Evolutionary conservation across 1,140 invertebrate genomes (phyloP).

Genomic region (Drosophila sp.): DNA sequence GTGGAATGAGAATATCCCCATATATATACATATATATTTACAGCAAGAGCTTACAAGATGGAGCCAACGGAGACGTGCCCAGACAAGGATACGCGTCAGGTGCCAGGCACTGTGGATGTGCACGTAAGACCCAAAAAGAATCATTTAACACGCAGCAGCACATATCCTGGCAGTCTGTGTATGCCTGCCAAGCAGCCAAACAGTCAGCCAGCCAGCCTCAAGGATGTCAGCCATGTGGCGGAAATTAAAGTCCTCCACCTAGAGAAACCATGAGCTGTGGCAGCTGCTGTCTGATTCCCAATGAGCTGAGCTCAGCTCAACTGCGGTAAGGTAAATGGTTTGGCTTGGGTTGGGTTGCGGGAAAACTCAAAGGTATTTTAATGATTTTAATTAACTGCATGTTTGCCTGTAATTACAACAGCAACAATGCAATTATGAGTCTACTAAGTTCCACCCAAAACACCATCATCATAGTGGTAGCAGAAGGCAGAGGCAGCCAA

Average conservation of each 20-base stretch:
- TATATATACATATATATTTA: not conserved
- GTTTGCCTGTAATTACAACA: slow-evolving; percentile 74
- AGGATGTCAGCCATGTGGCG: slow-evolving; percentile 47
- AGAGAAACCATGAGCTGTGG: slow-evolving; percentile 25
- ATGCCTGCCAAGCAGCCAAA: slow-evolving; percentile 4
- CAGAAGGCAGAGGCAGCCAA: slow-evolving; percentile 32
- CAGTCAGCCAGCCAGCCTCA: slow-evolving; percentile 17
- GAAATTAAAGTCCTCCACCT: slow-evolving; percentile 61
- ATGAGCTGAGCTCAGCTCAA: slow-evolving; percentile 13
- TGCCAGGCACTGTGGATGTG: slow-evolving; percentile 43
- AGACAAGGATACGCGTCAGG: slow-evolving; percentile 48
- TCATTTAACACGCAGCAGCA: slow-evolving; percentile 39
- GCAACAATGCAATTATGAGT: slow-evolving; percentile 76
- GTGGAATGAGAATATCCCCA: slow-evolving; percentile 12
- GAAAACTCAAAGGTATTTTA: slow-evolving; percentile 69
- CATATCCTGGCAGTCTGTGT: slow-evolving; percentile 35
- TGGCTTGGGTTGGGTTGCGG: not conserved
- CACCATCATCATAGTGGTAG: slow-evolving; percentile 22
- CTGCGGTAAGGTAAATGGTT: not conserved
- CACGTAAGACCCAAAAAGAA: slow-evolving; percentile 15
- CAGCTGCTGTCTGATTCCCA: slow-evolving; percentile 24
- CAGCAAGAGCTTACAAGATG: not conserved
- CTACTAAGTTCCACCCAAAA: slow-evolving; percentile 50
- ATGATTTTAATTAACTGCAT: slow-evolving; percentile 81
- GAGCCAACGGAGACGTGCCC: slow-evolving; percentile 30